Conservation (phyloP, 2,113 vertebrate genomes). For the Myrmecophaga tridactyla region DNA sequence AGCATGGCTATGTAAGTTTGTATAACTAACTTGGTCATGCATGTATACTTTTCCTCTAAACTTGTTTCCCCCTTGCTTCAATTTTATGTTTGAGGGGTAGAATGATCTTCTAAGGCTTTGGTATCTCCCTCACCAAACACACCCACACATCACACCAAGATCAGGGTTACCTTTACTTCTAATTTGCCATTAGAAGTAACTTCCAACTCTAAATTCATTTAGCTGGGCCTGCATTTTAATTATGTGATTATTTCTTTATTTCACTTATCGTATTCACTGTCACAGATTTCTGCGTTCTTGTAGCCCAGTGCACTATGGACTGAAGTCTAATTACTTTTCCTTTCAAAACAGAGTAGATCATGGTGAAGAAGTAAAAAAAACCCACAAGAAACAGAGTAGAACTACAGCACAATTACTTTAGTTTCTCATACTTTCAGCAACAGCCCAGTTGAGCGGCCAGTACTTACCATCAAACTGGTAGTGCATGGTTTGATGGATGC, state of each 20-base stretch:
- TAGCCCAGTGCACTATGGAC: neutral
- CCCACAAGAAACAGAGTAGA: neutral
- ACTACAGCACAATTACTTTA: neutral
- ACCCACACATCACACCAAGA: neutral
- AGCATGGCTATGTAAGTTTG: neutral
- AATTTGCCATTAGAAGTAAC: too few relatives aligned
- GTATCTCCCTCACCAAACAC: neutral
- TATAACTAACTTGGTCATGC: neutral
- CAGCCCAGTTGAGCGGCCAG: neutral
- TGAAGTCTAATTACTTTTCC: neutral
- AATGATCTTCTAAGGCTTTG: neutral
- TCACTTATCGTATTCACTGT: neutral
- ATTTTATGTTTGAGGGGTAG: neutral
- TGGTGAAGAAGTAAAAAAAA: too few relatives aligned
- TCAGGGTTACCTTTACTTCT: neutral
- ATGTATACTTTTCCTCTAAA: neutral
- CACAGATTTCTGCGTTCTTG: neutral
- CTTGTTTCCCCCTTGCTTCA: neutral
- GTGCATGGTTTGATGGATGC: slow-evolving; percentile 96
- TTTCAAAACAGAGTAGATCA: neutral
- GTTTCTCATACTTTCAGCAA: neutral
- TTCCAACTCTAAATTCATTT: slow-evolving; percentile 36
- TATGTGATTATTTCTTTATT: slow-evolving; percentile 19
- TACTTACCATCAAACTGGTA: slow-evolving; percentile 93
- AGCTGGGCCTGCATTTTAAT: slow-evolving; percentile 18